Evolutionary conservation across 2,113 vertebrate genomes (phyloP).

Genomic region (Melanerpes aurifrons): DNA sequence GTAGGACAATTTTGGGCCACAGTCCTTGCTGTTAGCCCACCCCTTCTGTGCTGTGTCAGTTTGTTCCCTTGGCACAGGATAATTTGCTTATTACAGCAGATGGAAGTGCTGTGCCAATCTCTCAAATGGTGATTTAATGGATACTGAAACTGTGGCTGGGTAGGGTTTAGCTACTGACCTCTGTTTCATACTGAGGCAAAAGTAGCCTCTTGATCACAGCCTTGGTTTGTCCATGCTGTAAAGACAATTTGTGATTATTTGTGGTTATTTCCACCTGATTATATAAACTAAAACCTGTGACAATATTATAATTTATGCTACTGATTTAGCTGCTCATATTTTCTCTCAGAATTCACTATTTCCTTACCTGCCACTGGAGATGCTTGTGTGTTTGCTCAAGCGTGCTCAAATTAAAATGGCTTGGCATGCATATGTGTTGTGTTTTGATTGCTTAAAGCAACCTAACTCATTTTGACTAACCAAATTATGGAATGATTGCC

Average conservation of each 20-base stretch:
- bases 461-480: not conserved
- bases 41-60: not conserved
- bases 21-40: not conserved
- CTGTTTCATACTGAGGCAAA: rapidly evolving
- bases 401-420: not conserved
- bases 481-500: not conserved
- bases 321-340: not conserved
- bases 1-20: not conserved
- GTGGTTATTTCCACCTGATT: not conserved
- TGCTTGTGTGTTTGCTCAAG: not conserved
- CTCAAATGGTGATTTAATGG: not conserved
- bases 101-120: not conserved
- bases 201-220: not conserved
- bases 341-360: not conserved
- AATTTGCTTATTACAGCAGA: not conserved
- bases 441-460: not conserved
- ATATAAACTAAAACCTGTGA: not conserved
- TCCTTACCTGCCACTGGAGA: not conserved
- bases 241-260: not conserved
- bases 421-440: not conserved
- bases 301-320: not conserved
- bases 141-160: not conserved
- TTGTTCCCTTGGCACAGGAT: rapidly evolving
- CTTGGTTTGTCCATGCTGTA: not conserved
- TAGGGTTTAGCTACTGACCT: not conserved